A percentile compares a stretch with the other conserved stretches of the same genome.
Conservation (phyloP, 1,140 invertebrate species). For the Zeugodacus cucurbitae region DNA sequence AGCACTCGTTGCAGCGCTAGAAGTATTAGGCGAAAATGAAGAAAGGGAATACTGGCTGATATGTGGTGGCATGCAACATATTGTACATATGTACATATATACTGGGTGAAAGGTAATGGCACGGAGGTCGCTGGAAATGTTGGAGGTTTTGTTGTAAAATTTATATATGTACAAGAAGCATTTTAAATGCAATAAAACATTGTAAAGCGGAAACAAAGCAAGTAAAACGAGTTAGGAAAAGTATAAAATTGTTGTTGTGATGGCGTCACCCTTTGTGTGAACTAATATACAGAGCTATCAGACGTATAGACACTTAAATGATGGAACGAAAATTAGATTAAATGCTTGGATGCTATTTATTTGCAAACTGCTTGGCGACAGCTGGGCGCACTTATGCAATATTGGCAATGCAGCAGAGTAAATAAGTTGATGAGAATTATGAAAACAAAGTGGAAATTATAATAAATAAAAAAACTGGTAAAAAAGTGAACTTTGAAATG, state of each 20-base stretch:
- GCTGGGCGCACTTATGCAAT: neutral
- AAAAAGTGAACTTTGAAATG: too few relatives aligned
- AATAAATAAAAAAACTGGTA: too few relatives aligned
- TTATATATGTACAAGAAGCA: neutral
- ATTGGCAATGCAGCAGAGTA: neutral
- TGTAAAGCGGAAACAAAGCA: neutral
- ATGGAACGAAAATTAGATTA: neutral
- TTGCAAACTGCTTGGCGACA: neutral
- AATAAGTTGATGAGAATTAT: neutral
- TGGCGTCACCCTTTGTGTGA: too few relatives aligned
- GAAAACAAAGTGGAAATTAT: neutral
- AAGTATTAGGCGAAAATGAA: neutral
- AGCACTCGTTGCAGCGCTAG: conserved; percentile 17
- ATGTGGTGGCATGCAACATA: neutral
- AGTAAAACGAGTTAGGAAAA: neutral
- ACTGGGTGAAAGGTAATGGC: neutral
- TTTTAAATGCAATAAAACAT: neutral
- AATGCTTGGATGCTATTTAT: neutral
- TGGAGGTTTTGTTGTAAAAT: too few relatives aligned
- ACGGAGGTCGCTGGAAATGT: neutral
- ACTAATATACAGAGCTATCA: neutral
- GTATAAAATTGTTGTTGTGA: neutral
- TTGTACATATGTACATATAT: too few relatives aligned
- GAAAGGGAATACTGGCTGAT: neutral
- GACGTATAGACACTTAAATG: neutral